phyloP scores from a whole-genome alignment of 2,888 invertebrate species.

The Chrysina gloriosa region DNA sequence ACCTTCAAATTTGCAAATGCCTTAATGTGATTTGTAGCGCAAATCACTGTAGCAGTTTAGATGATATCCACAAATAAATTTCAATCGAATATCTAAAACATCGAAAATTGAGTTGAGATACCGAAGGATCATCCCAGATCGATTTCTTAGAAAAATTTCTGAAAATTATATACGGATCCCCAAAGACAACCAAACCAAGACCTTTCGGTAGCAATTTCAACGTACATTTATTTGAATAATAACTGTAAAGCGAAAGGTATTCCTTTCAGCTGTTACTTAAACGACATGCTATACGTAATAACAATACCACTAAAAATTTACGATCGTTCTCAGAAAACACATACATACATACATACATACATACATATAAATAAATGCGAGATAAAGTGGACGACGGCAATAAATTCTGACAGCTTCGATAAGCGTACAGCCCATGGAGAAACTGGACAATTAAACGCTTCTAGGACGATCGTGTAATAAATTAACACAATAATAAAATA shows the following conservation, averaged over 20 bases:
- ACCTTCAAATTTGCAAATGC: too few species aligned
- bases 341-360: too few species aligned
- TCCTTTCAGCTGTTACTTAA: neutral
- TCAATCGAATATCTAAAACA: too few species aligned
- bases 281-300: neutral
- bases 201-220: too few species aligned
- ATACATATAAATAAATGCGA: slow-evolving; percentile 27
- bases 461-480: slow-evolving; percentile 32
- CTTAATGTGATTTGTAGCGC: too few species aligned
- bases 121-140: too few species aligned
- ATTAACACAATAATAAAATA: slow-evolving; percentile 38
- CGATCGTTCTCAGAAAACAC: slow-evolving; percentile 14
- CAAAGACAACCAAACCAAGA: too few species aligned
- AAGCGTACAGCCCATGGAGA: slow-evolving; percentile 24
- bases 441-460: slow-evolving; percentile 30
- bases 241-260: neutral
- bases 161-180: too few species aligned
- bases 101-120: too few species aligned
- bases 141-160: too few species aligned
- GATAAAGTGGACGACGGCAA: slow-evolving; percentile 29
- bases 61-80: too few species aligned
- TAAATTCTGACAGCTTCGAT: slow-evolving; percentile 33
- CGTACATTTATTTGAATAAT: neutral
- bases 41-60: too few species aligned
- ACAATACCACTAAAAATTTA: slow-evolving; percentile 22